phyloP scores from a whole-genome alignment of 2,888 invertebrate species.

The Cerceris rybyensis region DNA sequence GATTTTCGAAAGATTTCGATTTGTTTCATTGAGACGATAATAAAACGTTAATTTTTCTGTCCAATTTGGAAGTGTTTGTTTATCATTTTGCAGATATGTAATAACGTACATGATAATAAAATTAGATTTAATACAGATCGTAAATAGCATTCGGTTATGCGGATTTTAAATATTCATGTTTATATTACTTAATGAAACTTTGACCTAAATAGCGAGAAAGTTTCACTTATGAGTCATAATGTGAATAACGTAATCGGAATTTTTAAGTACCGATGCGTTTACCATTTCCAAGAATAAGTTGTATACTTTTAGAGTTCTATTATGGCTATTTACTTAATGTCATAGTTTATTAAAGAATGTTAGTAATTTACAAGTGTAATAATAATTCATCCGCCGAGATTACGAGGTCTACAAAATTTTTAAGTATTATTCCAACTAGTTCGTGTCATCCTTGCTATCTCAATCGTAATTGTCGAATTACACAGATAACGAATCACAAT shows the following conservation, averaged over 20 bases:
- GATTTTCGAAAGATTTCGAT: slow-evolving; percentile 18
- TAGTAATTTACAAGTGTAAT: no score
- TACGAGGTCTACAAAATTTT: no score
- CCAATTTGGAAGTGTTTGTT: slow-evolving; percentile 19
- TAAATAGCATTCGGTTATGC: slow-evolving; percentile 28
- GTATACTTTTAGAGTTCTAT: not conserved
- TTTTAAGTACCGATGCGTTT: not conserved
- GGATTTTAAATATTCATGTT: slow-evolving; percentile 17
- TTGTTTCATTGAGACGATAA: slow-evolving; percentile 11
- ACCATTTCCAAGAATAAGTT: not conserved
- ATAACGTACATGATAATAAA: slow-evolving; percentile 27
- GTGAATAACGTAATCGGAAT: not conserved
- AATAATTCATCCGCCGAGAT: no score
- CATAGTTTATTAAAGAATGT: not conserved
- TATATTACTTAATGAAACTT: slow-evolving; percentile 36
- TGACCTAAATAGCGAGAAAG: slow-evolving; percentile 20
- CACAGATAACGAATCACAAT: no score
- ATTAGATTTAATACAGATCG: slow-evolving; percentile 24
- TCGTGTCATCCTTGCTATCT: no score
- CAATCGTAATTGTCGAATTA: no score
- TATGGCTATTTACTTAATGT: not conserved
- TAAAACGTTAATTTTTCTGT: slow-evolving; percentile 24
- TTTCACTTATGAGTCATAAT: slow-evolving; percentile 12
- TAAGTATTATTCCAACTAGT: no score
- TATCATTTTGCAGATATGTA: slow-evolving; percentile 31